A percentile compares a stretch with the other conserved stretches of the same genome.
Conservation (phyloP, 2,113 vertebrate species). For the Collichthys lucidus region DNA sequence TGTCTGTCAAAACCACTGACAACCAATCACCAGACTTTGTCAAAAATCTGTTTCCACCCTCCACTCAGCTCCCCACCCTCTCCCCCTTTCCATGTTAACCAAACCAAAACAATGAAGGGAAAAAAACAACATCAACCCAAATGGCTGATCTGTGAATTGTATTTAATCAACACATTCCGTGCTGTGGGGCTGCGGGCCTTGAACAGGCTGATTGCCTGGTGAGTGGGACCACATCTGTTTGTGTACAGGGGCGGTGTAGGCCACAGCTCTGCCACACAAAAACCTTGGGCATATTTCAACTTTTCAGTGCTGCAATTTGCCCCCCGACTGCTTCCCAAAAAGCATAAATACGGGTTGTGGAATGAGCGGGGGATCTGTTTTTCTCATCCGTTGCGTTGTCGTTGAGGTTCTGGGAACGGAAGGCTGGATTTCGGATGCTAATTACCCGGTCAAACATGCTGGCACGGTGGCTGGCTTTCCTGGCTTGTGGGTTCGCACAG, state of each 20-base stretch:
- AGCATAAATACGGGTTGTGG: conserved; percentile 65
- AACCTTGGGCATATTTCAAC: conserved; percentile 75
- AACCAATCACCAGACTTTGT: background rate
- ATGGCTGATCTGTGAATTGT: conserved; percentile 62
- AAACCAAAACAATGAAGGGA: conserved; percentile 65
- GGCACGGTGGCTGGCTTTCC: conserved; percentile 57
- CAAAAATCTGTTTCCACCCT: background rate
- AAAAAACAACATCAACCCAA: conserved; percentile 43
- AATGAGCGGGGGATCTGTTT: conserved; percentile 73
- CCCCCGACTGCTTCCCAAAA: conserved; percentile 67
- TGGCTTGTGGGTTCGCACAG: conserved; percentile 55
- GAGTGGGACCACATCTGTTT: conserved; percentile 72
- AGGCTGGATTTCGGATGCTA: conserved; percentile 74
- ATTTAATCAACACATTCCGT: conserved; percentile 77
- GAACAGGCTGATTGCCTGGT: conserved; percentile 52
- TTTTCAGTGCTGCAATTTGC: conserved; percentile 72
- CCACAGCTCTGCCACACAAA: conserved; percentile 74
- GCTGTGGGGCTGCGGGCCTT: conserved; percentile 42
- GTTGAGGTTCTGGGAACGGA: conserved; percentile 76
- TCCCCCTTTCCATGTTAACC: conserved; percentile 37
- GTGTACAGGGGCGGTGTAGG: conserved; percentile 60
- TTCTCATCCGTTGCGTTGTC: conserved; percentile 70
- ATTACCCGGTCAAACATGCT: conserved; percentile 74
- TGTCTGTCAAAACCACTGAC: conserved; percentile 57
- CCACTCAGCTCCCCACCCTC: background rate